Evolutionary conservation across 2,113 vertebrate genomes (phyloP).

Genomic region (Cichladusa arquata): DNA sequence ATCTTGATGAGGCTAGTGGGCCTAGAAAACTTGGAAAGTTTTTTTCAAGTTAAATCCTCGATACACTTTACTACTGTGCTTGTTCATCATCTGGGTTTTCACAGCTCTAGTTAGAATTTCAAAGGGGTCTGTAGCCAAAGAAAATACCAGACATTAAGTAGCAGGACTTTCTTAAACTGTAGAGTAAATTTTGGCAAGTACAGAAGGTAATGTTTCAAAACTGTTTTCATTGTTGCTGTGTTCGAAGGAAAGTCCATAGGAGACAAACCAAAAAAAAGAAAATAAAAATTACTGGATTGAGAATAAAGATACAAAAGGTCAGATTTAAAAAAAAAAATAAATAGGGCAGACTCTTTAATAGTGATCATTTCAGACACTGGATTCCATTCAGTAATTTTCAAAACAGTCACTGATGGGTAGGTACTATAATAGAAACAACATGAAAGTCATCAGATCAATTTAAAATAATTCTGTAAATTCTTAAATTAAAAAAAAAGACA

Average conservation of each 20-base stretch:
- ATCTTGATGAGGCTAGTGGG: neutral
- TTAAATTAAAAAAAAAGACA: neutral
- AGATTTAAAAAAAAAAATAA: neutral
- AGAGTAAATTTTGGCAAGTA: slow-evolving; percentile 54
- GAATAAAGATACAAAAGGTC: slow-evolving; percentile 9
- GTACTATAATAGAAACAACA: neutral
- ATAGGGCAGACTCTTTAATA: neutral
- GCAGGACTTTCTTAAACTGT: slow-evolving; percentile 42
- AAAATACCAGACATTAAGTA: slow-evolving; percentile 47
- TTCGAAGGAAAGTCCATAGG: neutral
- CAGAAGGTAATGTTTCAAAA: slow-evolving; percentile 39
- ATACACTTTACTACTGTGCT: neutral
- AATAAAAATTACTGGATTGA: neutral
- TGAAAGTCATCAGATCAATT: neutral
- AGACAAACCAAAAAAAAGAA: slow-evolving; percentile 10
- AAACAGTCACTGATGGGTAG: neutral
- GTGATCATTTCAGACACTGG: neutral
- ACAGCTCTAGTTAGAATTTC: slow-evolving; percentile 34
- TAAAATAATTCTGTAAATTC: neutral
- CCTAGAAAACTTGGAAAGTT: neutral
- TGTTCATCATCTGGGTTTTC: slow-evolving; percentile 40
- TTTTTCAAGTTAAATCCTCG: neutral
- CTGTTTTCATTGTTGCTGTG: slow-evolving; percentile 23
- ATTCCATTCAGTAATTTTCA: neutral
- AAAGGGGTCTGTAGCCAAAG: slow-evolving; percentile 51